Evolutionary conservation across 2,797 vertebrate species (phyloP).

Genomic region (Lepidocolaptes lacrymiger): DNA sequence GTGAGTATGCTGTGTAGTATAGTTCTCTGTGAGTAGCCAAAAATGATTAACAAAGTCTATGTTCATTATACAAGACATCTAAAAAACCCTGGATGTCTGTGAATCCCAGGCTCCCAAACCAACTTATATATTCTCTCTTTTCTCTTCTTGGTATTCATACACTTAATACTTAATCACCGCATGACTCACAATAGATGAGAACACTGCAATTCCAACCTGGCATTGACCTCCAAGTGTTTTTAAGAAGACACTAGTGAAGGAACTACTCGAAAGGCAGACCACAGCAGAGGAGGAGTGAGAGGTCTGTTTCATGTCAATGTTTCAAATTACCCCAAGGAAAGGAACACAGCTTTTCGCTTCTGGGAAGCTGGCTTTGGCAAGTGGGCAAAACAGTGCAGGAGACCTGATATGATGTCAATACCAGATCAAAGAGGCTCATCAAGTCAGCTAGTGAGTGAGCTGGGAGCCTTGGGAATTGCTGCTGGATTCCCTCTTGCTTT

Average conservation of each 20-base stretch:
- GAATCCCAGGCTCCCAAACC: conserved; percentile 55
- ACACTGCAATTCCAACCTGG: conserved; percentile 20
- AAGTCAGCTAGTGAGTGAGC: conserved; percentile 46
- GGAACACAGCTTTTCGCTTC: background rate
- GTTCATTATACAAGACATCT: conserved; percentile 12
- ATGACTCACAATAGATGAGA: conserved; percentile 40
- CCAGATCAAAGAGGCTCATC: conserved; percentile 62
- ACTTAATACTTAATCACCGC: background rate
- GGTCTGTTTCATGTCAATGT: conserved; percentile 55
- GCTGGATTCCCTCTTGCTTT: conserved; percentile 3
- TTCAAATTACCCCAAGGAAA: conserved; percentile 56
- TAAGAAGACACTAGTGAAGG: conserved; percentile 34
- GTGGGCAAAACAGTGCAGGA: conserved; percentile 31
- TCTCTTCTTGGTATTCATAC: conserved; percentile 1
- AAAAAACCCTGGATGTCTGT: background rate
- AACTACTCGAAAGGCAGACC: conserved; percentile 4
- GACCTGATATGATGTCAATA: conserved; percentile 57
- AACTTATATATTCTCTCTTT: conserved; percentile 43
- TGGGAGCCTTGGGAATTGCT: background rate
- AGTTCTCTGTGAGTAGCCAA: background rate
- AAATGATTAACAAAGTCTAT: background rate
- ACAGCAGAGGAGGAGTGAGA: conserved; percentile 10
- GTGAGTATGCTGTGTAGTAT: background rate
- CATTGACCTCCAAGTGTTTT: conserved; percentile 43
- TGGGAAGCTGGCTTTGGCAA: conserved; percentile 48